These are phyloP conservation scores for Aphodius granarius DNA, from an alignment of 2,888 invertebrate species.

Conservation along the genomic window DNA sequence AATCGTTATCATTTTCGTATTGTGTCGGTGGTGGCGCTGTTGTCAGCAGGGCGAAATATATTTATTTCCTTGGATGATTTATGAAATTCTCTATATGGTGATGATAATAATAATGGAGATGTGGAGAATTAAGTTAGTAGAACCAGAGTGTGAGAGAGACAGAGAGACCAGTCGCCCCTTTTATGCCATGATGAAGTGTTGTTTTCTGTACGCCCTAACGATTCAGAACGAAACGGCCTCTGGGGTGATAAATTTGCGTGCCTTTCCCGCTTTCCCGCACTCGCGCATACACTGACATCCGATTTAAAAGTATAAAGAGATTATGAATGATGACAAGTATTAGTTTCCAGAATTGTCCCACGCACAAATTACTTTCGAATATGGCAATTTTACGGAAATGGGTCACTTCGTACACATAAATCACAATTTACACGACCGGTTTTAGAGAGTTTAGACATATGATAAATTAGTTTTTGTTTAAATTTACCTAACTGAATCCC, in stretches of 20 bases:
- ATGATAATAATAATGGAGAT: background rate
- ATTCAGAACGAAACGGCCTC: conserved; percentile 7
- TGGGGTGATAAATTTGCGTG: conserved; percentile 11
- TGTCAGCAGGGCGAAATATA: background rate
- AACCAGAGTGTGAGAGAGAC: too few species aligned
- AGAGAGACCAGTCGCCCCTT: background rate
- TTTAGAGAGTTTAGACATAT: background rate
- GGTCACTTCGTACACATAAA: background rate
- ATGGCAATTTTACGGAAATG: background rate
- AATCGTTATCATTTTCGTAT: background rate
- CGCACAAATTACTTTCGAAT: background rate
- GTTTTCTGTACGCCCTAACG: conserved; percentile 13
- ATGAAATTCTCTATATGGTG: background rate
- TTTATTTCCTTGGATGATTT: background rate
- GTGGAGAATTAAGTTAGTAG: conserved; percentile 8
- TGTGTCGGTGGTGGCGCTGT: background rate
- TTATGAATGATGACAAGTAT: conserved; percentile 13
- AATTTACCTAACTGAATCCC: too few species aligned
- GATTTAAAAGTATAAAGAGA: conserved; percentile 15
- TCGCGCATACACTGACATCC: background rate
- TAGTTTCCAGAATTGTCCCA: background rate
- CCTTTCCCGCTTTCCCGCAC: background rate
- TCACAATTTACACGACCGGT: background rate
- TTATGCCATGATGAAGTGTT: conserved; percentile 14
- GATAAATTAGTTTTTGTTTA: background rate